Evolutionary conservation across 2,797 vertebrate genomes (phyloP), one percentile per base, ranked within the genome.

Genomic region (Acanthis flammea): DNA sequence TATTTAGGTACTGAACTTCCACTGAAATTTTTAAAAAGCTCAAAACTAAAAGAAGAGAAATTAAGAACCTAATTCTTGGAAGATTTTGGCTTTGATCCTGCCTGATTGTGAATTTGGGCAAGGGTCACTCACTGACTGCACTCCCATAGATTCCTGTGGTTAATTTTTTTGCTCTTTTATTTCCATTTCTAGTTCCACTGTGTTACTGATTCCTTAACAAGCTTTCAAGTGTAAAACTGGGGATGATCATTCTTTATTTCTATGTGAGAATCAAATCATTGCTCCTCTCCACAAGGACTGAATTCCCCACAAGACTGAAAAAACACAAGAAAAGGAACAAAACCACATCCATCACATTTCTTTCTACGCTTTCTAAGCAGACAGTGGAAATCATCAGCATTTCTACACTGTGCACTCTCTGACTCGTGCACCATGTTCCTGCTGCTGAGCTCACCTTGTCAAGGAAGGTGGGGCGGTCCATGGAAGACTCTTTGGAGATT

Each of bases 401-500:
- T 82, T 76, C 48, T 19, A 13, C n/a, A 24, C 25, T 4, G 7
- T n/a, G 51, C 44, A 28, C 51, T 19, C 31, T 65, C 19, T 28
- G 50, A n/a, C 33, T 28, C 5, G 35, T 10, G 3, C 25, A 41
- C 4, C 37, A 62, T 4, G 5, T 4, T 54, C 8, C 5, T 35
- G 12, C 6, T 55, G 27, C 63, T 91, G 54, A 23, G 14, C 57
- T 73, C 79, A 99, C 99, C 99, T 99, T 99, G 98, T 99, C 99
- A 25, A 99, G 98, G 98, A 98, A 99, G 97, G 98, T 95, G 97
- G 96, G 98, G 97, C 99, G 99, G 97, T 99, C 99, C 97, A 98
- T 97, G 94, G 99, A 99, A 98, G 98, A 98, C 98, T 99, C 99
- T 99, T 99, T 99, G 98, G 99, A 99, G 98, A 99, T 98, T 73